Evolutionary conservation across 2,113 vertebrate genomes (phyloP), one percentile per base, ranked within the genome.

Genomic region (Ceyx melanurus): DNA sequence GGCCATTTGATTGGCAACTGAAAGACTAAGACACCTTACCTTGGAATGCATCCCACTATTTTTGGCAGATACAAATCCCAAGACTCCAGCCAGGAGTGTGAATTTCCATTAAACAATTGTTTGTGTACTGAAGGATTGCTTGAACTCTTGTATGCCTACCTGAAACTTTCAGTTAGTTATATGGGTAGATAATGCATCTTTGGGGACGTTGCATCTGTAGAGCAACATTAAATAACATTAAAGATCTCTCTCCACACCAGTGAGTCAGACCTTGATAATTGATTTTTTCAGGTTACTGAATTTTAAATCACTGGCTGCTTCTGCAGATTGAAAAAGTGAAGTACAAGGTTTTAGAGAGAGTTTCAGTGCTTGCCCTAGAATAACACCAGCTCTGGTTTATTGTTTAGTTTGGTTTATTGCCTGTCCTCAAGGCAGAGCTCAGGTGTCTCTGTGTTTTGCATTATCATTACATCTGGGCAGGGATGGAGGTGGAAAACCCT

Each of bases 71-170:
- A 50, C 20, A 84, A 82, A 92, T 89, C 66, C 72, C 66, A 79
- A 74, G 60, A 79, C 61, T 78, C 29, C 75, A 68, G 67, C 65
- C 43, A 61, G 45, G 54, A 93, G 72, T 42, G 46, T 90, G 86
- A 84, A 88, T 74, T 94, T 78, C 82, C 72, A 75, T 92, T 88
- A 82, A 89, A 87, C 6, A 51, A n/a, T 61, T 25, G 65, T 91
- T 67, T 83, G 64, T 53, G 77, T 61, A 60, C 35, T 4, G 19
- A 67, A 23, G 35, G 28, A 46, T 82, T 92, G 54, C 14, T 31
- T 61, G 50, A 82, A 79, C 19, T 82, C 20, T 60, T 81, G n/a
- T 10, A 14, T 74, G 48, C 20, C 66, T 65, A 33, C 40, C 64
- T 83, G 60, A 92, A 93, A 29, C 37, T 92, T 70, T 7, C 82